These are phyloP conservation scores for Drosophila mimetica DNA, from an alignment of 2,888 invertebrate species.

Conservation along the genomic window DNA sequence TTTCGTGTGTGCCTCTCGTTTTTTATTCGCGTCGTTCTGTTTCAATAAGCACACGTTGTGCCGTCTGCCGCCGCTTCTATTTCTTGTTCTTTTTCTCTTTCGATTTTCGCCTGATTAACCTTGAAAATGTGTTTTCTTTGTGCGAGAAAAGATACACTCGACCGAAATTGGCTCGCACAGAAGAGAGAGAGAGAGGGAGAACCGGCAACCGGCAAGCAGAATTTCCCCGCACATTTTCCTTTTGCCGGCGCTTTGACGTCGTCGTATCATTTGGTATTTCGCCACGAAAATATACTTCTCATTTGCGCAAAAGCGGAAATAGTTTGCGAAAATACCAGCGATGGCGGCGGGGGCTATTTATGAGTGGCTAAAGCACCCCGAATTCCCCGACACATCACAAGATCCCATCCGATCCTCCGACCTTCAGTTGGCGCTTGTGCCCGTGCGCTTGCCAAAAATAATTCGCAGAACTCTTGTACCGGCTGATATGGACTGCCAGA, in stretches of 20 bases:
- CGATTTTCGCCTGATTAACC: slow-evolving; percentile 59
- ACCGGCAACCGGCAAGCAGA: slow-evolving; percentile 60
- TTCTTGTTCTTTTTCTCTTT: neutral
- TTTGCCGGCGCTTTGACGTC: slow-evolving; percentile 53
- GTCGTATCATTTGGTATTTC: slow-evolving; percentile 31
- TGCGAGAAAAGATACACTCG: slow-evolving; percentile 28
- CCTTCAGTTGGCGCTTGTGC: slow-evolving; percentile 39
- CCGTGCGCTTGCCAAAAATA: slow-evolving; percentile 46
- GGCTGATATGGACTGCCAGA: neutral
- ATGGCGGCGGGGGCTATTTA: slow-evolving; percentile 16
- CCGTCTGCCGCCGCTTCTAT: slow-evolving; percentile 23
- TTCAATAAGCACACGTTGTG: slow-evolving; percentile 50
- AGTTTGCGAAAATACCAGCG: slow-evolving; percentile 56
- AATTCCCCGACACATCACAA: slow-evolving; percentile 38
- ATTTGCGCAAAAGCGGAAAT: slow-evolving; percentile 73
- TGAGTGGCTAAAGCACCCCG: slow-evolving; percentile 3
- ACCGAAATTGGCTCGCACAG: neutral
- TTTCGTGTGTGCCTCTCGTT: slow-evolving; percentile 26
- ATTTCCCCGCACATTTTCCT: slow-evolving; percentile 35
- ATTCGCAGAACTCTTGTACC: slow-evolving; percentile 41
- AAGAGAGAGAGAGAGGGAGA: slow-evolving; percentile 2
- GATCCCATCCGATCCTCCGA: slow-evolving; percentile 18
- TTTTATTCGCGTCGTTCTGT: slow-evolving; percentile 33
- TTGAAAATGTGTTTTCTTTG: slow-evolving; percentile 57
- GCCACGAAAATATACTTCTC: slow-evolving; percentile 29